Percentiles rank a stretch among this genome's conserved stretches.
Conservation (phyloP, 2,113 vertebrate species). For the Macaca nemestrina region DNA sequence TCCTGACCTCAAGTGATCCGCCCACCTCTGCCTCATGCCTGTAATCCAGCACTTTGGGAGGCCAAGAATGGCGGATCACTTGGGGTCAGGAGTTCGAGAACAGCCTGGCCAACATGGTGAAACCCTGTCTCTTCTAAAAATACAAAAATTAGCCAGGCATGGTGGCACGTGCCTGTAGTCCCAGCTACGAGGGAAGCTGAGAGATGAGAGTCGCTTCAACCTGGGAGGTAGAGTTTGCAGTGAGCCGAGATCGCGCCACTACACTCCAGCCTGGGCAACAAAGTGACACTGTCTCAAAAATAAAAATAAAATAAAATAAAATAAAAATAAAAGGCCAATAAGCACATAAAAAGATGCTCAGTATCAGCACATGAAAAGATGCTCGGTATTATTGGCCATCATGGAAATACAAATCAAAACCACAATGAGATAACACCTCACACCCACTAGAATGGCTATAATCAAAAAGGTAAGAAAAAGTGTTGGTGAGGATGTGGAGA, state of each 20-base stretch:
- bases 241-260: not conserved
- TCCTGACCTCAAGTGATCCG: too few relatives aligned
- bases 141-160: not conserved
- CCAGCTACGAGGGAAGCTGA: not conserved
- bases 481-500: not conserved
- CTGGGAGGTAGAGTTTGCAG: not conserved
- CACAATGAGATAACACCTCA: not conserved
- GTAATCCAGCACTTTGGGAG: not conserved
- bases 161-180: too few relatives aligned
- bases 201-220: not conserved
- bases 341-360: not conserved
- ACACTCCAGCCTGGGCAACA: not conserved
- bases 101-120: not conserved
- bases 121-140: not conserved
- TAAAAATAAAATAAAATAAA: not conserved
- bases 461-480: not conserved
- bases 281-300: not conserved
- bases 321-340: not conserved
- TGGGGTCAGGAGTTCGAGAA: not conserved
- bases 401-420: slow-evolving; percentile 13
- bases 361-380: not conserved
- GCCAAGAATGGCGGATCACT: not conserved
- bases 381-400: not conserved
- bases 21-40: not conserved
- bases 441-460: not conserved